These are phyloP conservation scores for Drosophila tani DNA, from an alignment of 1,140 invertebrate species.

Conservation along the genomic window DNA sequence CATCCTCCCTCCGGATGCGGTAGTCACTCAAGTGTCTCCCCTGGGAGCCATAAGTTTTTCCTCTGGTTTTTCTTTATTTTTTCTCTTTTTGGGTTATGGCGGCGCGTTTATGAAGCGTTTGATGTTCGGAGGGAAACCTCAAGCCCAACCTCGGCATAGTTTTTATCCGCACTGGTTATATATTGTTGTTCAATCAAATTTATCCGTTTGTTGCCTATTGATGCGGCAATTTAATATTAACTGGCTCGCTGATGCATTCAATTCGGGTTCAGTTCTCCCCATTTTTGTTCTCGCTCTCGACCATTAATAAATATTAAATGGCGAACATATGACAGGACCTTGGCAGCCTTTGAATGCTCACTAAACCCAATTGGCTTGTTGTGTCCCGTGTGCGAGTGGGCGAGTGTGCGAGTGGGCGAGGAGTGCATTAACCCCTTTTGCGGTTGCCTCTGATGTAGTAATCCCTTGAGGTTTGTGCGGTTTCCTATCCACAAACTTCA, in stretches of 20 bases:
- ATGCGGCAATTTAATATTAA: conserved; percentile 80
- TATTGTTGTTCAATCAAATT: conserved; percentile 43
- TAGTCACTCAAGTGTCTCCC: conserved; percentile 81
- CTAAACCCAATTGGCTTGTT: conserved; percentile 29
- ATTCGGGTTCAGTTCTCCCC: conserved; percentile 40
- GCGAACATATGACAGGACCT: conserved; percentile 39
- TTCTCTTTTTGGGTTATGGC: conserved; percentile 31
- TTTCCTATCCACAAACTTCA: conserved; percentile 27
- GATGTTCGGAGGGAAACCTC: conserved; percentile 61
- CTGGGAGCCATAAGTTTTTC: conserved; percentile 68
- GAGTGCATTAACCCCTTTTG: conserved; percentile 56
- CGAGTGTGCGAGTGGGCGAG: neutral
- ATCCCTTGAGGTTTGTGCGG: conserved; percentile 54
- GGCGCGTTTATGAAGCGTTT: conserved; percentile 78
- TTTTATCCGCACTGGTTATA: conserved; percentile 30
- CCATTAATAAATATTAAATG: conserved; percentile 78
- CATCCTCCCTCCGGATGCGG: conserved; percentile 29
- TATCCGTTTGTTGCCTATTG: conserved; percentile 56
- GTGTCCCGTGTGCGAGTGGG: conserved; percentile 28
- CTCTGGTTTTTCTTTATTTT: neutral
- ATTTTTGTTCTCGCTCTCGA: conserved; percentile 21
- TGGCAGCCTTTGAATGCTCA: conserved; percentile 30
- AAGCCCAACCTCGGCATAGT: conserved; percentile 54
- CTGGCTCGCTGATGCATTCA: conserved; percentile 79
- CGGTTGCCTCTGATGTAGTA: conserved; percentile 50